phyloP scores from a whole-genome alignment of 2,888 invertebrate genomes.

The Clanis bilineata region DNA sequence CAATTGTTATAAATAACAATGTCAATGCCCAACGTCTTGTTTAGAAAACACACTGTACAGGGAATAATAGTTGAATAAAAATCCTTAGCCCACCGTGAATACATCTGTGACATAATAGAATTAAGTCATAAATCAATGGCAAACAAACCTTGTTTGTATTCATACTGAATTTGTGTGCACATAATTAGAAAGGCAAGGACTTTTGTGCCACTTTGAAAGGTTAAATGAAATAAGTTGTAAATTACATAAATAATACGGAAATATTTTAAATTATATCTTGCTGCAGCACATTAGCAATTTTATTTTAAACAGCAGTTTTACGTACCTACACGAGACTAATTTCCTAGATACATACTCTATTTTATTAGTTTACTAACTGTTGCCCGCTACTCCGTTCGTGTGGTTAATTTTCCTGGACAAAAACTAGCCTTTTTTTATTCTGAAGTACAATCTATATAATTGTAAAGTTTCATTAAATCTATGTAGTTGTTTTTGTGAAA shows the following conservation, averaged over 20 bases:
- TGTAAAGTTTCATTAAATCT: too few species aligned
- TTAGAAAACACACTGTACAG: slow-evolving; percentile 62
- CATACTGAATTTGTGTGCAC: slow-evolving; percentile 1
- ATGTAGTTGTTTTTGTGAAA: too few species aligned
- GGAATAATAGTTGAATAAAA: slow-evolving; percentile 51
- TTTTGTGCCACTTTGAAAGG: neutral
- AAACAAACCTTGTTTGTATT: slow-evolving; percentile 16
- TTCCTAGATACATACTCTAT: too few species aligned
- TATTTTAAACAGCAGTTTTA: too few species aligned
- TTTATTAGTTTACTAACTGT: too few species aligned
- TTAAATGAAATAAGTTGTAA: neutral
- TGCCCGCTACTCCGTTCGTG: too few species aligned
- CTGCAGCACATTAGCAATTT: too few species aligned
- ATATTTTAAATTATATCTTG: neutral
- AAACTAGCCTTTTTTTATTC: too few species aligned
- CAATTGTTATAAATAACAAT: slow-evolving; percentile 47
- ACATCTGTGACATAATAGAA: slow-evolving; percentile 21
- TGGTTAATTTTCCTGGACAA: too few species aligned
- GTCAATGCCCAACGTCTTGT: slow-evolving; percentile 66
- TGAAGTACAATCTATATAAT: too few species aligned
- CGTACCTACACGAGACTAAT: too few species aligned
- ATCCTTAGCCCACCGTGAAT: slow-evolving; percentile 67
- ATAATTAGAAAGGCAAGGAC: slow-evolving; percentile 1
- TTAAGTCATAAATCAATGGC: slow-evolving; percentile 25
- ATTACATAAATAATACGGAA: neutral